A percentile compares a stretch with the other conserved stretches of the same genome.
These are phyloP conservation scores for Caenorhabditis uteleia DNA, from an alignment of 2,888 invertebrate genomes.

Conservation along the genomic window DNA sequence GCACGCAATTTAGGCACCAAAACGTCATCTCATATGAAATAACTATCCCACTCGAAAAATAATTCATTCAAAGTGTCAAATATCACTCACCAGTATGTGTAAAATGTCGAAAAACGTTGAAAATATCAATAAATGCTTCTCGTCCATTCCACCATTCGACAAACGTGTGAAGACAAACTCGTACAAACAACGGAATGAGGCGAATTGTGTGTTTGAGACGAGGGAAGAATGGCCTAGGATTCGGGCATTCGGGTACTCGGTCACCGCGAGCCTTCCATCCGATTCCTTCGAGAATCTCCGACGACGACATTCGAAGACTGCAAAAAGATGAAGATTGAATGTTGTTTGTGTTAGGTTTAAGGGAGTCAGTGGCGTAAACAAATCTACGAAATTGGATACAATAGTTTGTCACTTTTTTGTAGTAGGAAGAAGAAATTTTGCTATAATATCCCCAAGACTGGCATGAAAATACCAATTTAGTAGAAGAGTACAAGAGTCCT, in stretches of 20 bases:
- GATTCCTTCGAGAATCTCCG: constrained; percentile 23
- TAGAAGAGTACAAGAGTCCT: too few relatives aligned
- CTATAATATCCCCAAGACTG: too few relatives aligned
- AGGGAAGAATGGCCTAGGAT: constrained; percentile 46
- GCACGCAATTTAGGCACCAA: too few relatives aligned
- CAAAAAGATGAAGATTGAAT: constrained; percentile 1
- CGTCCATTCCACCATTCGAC: constrained; percentile 64
- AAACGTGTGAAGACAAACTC: constrained; percentile 40
- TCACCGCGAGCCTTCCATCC: constrained; percentile 57
- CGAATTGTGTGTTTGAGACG: constrained; percentile 41
- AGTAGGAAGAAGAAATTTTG: too few relatives aligned
- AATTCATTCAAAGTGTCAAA: too few relatives aligned
- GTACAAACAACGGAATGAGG: constrained; percentile 57
- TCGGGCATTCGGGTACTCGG: constrained; percentile 32
- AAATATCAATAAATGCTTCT: constrained; percentile 70
- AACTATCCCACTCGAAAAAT: too few relatives aligned
- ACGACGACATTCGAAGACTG: constrained; percentile 3
- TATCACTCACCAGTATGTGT: constrained; percentile 73
- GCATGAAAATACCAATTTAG: too few relatives aligned
- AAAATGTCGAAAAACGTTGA: constrained; percentile 69
- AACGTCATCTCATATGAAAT: too few relatives aligned
- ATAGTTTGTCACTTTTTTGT: too few relatives aligned
- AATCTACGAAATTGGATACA: not conserved
- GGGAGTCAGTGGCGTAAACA: not conserved
- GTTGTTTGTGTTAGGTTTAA: not conserved